Conservation (phyloP, 2,797 vertebrate species). For the Gephyroberyx darwinii region DNA sequence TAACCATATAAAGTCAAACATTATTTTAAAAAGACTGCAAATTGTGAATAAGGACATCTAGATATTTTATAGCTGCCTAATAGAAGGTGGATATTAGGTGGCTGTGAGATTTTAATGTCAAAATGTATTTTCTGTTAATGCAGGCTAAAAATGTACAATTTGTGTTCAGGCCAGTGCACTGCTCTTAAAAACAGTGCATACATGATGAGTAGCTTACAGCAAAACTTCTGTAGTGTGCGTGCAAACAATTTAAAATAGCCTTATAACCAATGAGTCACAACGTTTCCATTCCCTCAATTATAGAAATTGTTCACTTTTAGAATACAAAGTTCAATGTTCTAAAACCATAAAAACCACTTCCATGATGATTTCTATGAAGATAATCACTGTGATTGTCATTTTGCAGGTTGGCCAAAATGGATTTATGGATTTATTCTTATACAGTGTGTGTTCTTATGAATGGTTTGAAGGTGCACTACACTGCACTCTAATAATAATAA, state of each 20-base stretch:
- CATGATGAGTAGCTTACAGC: neutral
- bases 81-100: neutral
- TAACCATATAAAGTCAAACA: conserved; percentile 28
- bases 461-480: neutral
- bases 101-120: neutral
- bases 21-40: too few species aligned
- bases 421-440: neutral
- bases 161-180: neutral
- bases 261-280: neutral
- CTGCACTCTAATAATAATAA: conserved; percentile 3
- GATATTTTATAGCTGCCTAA: neutral
- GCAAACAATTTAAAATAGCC: neutral
- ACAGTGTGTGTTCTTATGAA: neutral
- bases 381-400: conserved; percentile 5
- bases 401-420: conserved; percentile 8
- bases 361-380: neutral
- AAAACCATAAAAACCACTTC: neutral
- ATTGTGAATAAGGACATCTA: too few species aligned
- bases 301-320: neutral
- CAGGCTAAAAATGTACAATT: neutral
- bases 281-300: neutral
- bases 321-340: conserved; percentile 2
- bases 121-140: conserved; percentile 7
- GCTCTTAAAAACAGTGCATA: neutral
- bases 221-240: neutral